Conservation (phyloP, 2,113 vertebrate species). For the Neopipo cinnamomea region DNA sequence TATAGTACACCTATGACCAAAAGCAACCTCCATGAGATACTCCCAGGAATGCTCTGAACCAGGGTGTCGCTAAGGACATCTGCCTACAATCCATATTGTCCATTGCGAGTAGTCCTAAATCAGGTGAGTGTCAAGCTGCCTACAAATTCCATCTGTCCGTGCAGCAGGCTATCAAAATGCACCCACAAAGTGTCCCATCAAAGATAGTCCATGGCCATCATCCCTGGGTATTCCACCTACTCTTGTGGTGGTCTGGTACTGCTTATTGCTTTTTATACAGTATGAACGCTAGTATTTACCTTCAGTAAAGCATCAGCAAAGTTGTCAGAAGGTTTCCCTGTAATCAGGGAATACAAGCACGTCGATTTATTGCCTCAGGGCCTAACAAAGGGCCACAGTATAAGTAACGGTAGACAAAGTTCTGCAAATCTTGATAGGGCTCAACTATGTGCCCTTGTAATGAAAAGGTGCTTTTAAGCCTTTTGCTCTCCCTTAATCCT, state of each 20-base stretch:
- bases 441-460: background rate
- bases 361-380: background rate
- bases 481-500: background rate
- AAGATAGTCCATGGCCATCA: background rate
- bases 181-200: background rate
- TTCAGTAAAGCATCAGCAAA: background rate
- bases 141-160: background rate
- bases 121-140: background rate
- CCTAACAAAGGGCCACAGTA: background rate
- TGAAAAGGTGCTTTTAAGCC: accelerated
- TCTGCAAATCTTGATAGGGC: background rate
- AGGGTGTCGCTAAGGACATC: background rate
- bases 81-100: background rate
- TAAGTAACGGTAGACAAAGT: background rate
- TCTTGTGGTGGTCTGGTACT: background rate
- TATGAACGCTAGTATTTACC: background rate
- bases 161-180: background rate
- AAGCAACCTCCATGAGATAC: background rate
- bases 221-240: background rate
- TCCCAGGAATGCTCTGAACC: background rate
- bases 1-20: background rate
- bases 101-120: background rate
- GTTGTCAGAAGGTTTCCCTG: background rate
- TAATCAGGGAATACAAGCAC: background rate
- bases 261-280: background rate